A percentile compares a stretch with the other conserved stretches of the same genome.
phyloP scores from a whole-genome alignment of 2,888 invertebrate genomes.

The Nasonovia ribisnigri region DNA sequence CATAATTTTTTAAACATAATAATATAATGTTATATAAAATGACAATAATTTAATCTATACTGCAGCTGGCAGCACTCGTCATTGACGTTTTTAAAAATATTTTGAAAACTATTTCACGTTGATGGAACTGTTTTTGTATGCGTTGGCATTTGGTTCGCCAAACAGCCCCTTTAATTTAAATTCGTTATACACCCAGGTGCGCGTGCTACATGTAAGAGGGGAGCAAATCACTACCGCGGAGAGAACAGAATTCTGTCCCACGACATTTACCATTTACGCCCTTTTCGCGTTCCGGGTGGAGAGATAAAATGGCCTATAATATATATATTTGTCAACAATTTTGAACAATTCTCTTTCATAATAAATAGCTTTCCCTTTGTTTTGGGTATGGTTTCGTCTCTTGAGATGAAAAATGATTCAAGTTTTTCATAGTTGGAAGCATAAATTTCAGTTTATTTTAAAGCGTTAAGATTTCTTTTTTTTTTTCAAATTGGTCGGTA shows the following conservation, averaged over 20 bases:
- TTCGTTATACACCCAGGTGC: slow-evolving; percentile 47
- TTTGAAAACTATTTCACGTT: slow-evolving; percentile 4
- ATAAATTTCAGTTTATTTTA: slow-evolving; percentile 2
- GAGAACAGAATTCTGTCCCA: slow-evolving; percentile 26
- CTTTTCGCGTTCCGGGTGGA: slow-evolving; percentile 46
- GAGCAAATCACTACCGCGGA: neutral
- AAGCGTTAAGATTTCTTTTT: neutral
- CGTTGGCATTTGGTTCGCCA: slow-evolving; percentile 11
- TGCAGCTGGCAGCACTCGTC: neutral
- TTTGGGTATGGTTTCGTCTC: neutral
- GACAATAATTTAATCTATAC: neutral
- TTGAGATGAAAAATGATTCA: neutral
- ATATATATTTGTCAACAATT: slow-evolving; percentile 29
- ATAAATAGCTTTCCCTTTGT: slow-evolving; percentile 40
- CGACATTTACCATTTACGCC: slow-evolving; percentile 47
- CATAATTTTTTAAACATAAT: neutral
- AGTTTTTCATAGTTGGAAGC: neutral
- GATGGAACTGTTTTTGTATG: slow-evolving; percentile 9
- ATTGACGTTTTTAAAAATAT: neutral
- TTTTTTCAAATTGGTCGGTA: neutral
- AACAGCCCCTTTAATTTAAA: slow-evolving; percentile 46
- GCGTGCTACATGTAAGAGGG: neutral
- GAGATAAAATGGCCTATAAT: slow-evolving; percentile 21
- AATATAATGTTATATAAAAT: neutral
- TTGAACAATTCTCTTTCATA: slow-evolving; percentile 22